Conservation (phyloP, 2,797 vertebrate species). For the Bradypodion ventrale region DNA sequence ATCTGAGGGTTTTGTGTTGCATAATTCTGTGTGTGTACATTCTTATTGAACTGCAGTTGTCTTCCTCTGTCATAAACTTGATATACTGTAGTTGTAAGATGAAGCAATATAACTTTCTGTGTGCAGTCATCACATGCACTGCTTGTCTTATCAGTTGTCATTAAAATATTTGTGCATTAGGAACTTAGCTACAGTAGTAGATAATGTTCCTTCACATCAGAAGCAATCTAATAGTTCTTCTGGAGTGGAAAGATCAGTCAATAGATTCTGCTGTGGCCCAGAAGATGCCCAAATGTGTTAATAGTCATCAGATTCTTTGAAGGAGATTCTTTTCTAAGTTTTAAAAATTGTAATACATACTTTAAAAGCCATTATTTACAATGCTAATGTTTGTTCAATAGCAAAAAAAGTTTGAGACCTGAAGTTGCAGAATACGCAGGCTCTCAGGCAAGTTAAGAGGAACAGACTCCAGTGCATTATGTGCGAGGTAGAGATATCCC, state of each 20-base stretch:
- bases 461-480: conserved; percentile 91
- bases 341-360: not conserved
- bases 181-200: not conserved
- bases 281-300: too few species aligned
- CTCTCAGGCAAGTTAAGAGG: conserved; percentile 89
- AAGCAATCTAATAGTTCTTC: too few species aligned
- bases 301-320: too few species aligned
- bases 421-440: conserved; percentile 89
- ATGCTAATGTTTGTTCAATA: not conserved
- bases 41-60: not conserved
- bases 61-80: not conserved
- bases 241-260: too few species aligned
- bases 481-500: conserved; percentile 84
- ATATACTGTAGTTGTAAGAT: not conserved
- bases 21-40: not conserved
- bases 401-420: conserved; percentile 77
- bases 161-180: not conserved
- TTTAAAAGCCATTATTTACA: not conserved
- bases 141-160: not conserved
- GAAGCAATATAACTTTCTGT: not conserved
- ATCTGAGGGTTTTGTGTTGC: not conserved
- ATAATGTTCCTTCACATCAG: too few species aligned
- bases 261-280: too few species aligned
- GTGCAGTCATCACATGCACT: not conserved
- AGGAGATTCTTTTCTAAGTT: too few species aligned